Conservation (phyloP, 2,797 vertebrate species). For the Coluber constrictor region DNA sequence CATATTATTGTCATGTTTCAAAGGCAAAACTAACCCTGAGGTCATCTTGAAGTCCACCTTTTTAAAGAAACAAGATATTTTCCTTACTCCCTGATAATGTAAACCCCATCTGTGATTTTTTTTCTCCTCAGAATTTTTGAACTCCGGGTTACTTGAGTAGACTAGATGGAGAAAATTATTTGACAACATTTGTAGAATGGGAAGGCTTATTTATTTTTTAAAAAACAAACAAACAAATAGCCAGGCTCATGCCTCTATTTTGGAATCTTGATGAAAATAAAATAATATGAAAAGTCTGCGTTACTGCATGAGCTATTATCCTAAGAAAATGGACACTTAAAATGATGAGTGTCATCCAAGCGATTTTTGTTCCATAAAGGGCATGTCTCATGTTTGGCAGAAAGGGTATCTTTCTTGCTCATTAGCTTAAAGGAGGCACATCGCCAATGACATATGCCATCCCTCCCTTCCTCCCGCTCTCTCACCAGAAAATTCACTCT, state of each 20-base stretch:
- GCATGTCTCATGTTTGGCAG: constrained; percentile 23
- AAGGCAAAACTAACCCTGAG: background rate
- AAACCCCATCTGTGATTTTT: background rate
- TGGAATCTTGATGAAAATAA: background rate
- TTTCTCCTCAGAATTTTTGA: background rate
- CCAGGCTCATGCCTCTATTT: background rate
- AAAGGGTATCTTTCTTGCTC: constrained; percentile 61
- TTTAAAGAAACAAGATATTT: background rate
- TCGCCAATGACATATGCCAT: constrained; percentile 69
- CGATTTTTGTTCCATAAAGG: constrained; percentile 40
- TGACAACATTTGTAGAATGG: background rate
- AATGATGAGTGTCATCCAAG: constrained; percentile 13
- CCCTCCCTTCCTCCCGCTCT: constrained; percentile 40
- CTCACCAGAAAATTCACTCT: constrained; percentile 61
- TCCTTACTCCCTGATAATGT: background rate
- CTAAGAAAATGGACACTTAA: constrained; percentile 3
- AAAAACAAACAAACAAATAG: background rate
- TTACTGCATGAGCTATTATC: constrained; percentile 25
- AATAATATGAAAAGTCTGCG: background rate
- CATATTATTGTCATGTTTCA: background rate
- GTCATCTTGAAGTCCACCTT: background rate
- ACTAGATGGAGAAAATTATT: background rate
- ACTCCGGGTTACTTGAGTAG: background rate
- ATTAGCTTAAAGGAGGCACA: constrained; percentile 71
- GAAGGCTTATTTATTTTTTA: background rate